These are phyloP conservation scores for Zophobas morio DNA, from an alignment of 1,140 invertebrate genomes.

Conservation along the genomic window DNA sequence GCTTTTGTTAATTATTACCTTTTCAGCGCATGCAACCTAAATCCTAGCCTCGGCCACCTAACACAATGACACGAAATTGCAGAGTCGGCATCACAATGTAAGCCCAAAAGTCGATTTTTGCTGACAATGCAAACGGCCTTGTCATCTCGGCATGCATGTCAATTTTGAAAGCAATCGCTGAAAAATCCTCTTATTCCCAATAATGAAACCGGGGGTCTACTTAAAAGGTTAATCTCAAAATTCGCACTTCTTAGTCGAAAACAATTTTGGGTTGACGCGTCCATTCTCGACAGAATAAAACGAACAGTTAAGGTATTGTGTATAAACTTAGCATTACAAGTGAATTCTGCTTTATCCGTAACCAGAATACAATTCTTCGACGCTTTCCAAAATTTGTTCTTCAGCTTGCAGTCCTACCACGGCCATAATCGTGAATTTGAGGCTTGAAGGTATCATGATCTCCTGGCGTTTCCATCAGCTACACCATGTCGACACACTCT, in stretches of 20 bases:
- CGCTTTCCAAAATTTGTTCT: neutral
- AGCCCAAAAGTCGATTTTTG: constrained; percentile 56
- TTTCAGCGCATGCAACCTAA: constrained; percentile 44
- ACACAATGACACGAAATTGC: constrained; percentile 32
- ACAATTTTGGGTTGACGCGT: too few species aligned
- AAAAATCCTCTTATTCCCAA: constrained; percentile 10
- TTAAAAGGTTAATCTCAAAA: constrained; percentile 44
- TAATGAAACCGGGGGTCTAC: constrained; percentile 19
- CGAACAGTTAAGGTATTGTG: too few species aligned
- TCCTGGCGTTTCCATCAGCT: too few species aligned
- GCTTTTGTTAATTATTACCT: constrained; percentile 62
- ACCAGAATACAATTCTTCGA: neutral
- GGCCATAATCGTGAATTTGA: neutral
- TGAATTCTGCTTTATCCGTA: too few species aligned
- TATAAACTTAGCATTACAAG: too few species aligned
- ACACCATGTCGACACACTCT: too few species aligned
- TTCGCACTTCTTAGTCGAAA: too few species aligned
- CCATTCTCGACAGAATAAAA: too few species aligned
- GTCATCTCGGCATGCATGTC: constrained; percentile 44
- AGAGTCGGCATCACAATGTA: constrained; percentile 50
- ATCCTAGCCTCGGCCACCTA: constrained; percentile 4
- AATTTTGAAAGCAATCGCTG: constrained; percentile 7
- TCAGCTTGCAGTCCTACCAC: too few species aligned
- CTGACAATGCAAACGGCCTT: constrained; percentile 50
- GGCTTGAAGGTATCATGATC: too few species aligned